Base-by-base conservation (phyloP, 2,113 vertebrate genomes). In the Trogon surrucura region DNA sequence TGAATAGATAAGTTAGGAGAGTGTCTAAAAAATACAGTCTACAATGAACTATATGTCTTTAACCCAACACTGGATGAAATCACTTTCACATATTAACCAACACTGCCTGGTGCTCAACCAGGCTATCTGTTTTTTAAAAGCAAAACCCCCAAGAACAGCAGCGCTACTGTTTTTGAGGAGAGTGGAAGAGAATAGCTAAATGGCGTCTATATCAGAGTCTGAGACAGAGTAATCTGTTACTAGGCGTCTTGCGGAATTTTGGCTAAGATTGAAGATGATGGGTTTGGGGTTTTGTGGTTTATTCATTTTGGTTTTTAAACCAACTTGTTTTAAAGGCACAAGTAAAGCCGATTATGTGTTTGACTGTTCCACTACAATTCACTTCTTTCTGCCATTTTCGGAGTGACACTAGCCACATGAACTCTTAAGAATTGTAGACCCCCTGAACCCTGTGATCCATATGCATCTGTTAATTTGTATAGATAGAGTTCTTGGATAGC, bases 141-240 rank as follows among this genome's bases (percentile, higher is more conserved):
- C 4, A 77, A 29, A 6, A 0, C 4, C 9, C 6, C 4, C 11
- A 50, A 54, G 32, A 65, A 16, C 1, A 83, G 1, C 8, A 56
- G 8, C 11, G 10, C 11, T 47, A 6, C 29, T 12, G 9, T 72
- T 60, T 69, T 17, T 4, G 11, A 13, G 15, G 11, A 17, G 23
- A 54, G 12, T 13, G 5, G 8, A 3, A 2, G 4, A 16, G 11
- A 8, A 25, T 19, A 80, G n/a, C 10, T 45, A 61, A 66, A 34
- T 51, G 5, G 10, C 17, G 53, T n/a, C n/a, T 23, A 0, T 45
- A 12, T 44, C 25, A 10, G 29, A 54, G 23, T 16, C 13, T 38
- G 57, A 70, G 58, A 70, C 3, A 7, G 8, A 56, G 15, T 32
- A 57, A n/a, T 38, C 13, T 1, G 1, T 65, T 73, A 36, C 12